Base-by-base conservation (phyloP, 2,888 invertebrate species). In the Tetranychus piercei region DNA sequence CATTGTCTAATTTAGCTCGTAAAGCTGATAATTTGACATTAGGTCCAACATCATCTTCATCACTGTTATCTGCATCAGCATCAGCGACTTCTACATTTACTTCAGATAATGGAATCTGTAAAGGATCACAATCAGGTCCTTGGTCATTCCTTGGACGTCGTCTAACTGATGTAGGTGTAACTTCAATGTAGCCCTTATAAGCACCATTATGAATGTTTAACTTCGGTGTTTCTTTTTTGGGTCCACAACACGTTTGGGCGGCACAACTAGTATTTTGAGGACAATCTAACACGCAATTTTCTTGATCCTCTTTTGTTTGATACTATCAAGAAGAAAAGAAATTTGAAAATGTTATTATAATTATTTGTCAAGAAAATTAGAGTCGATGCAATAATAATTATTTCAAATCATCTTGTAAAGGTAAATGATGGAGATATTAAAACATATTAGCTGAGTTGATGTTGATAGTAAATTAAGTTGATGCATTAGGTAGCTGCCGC, bases 161-260 rank as follows among this genome's bases (percentile, higher is more conserved):
- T 69, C 69, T 20, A 69, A 69, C 20, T n/a, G 69, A 18, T 22
- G 69, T 69, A 23, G 9, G 20, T 23, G n/a, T 22, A 69, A 11
- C 6, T 23, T 23, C 69, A 23, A 5, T 22, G 8, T 23, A 69
- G 1, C 69, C 69, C 20, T 69, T 69, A 69, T 69, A 69, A 20
- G 20, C 34, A 23, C 69, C 69, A 22, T 69, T 69, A 22, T 69
- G 69, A 11, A 69, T 69, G 34, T 69, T 69, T 15, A 69, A 69
- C 34, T 69, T 69, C 7, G 69, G 69, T 22, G 69, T 69, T 23
- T 69, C 69, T 22, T 55, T 55, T 55, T 69, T 69, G 22, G 90
- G 89, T 55, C 90, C 90, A 81, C 93, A 93, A 82, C 93, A 93
- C 4, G 92, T 93, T 66, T 91, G 91, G 80, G 90, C 88, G 79